phyloP scores from a whole-genome alignment of 2,113 vertebrate genomes.

The Gallinago jamesoni region DNA sequence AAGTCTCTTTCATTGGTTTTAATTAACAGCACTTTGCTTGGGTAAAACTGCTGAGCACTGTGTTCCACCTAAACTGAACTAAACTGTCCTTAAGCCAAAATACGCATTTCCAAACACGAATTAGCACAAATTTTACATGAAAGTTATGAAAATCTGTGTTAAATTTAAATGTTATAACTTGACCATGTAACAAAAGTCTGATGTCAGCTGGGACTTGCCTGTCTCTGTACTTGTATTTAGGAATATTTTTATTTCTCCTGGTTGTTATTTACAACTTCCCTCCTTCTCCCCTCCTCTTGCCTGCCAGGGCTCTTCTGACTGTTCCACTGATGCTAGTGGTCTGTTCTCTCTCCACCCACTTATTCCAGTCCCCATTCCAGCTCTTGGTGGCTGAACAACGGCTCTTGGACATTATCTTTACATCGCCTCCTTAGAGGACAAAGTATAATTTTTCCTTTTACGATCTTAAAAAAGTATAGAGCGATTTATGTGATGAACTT shows the following conservation, averaged over 20 bases:
- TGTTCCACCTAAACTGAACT: neutral
- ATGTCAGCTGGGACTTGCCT: neutral
- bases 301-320: neutral
- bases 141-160: neutral
- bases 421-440: neutral
- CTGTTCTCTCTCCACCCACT: neutral
- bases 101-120: neutral
- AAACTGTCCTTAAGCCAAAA: neutral
- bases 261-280: neutral
- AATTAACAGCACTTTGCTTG: neutral
- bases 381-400: neutral
- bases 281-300: neutral
- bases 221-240: neutral
- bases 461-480: neutral
- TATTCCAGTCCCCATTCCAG: neutral
- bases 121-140: neutral
- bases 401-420: neutral
- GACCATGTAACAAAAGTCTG: neutral
- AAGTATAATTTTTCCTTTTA: conserved; percentile 23
- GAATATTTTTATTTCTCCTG: neutral
- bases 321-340: neutral
- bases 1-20: neutral
- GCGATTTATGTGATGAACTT: neutral
- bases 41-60: neutral
- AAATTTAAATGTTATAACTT: neutral